These are phyloP conservation scores for Macrosteles quadrilineatus DNA, from an alignment of 1,140 invertebrate species.

Conservation along the genomic window DNA sequence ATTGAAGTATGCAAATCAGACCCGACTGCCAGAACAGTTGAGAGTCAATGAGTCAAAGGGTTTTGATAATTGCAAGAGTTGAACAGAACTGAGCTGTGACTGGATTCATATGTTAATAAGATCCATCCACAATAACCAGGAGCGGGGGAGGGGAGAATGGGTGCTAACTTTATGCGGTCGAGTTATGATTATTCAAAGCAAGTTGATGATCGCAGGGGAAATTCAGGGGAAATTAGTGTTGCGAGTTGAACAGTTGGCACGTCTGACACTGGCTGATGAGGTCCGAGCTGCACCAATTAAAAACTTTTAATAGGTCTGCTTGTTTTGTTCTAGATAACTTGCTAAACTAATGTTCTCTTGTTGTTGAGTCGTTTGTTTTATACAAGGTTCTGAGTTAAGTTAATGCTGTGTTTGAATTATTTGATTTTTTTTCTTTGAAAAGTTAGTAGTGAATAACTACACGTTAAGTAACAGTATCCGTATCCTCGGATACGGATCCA, in stretches of 20 bases:
- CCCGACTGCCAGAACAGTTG: too few relatives aligned
- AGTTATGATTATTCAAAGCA: slow-evolving; percentile 12
- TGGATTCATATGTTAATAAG: slow-evolving; percentile 12
- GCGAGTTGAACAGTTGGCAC: slow-evolving; percentile 3
- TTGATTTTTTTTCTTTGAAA: too few relatives aligned
- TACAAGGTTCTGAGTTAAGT: too few relatives aligned
- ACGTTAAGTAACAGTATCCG: too few relatives aligned
- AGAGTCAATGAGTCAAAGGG: too few relatives aligned
- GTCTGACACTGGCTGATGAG: background rate
- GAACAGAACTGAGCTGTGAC: background rate
- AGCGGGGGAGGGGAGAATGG: background rate
- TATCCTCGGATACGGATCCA: too few relatives aligned
- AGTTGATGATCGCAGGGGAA: slow-evolving; percentile 11
- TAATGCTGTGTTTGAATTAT: too few relatives aligned
- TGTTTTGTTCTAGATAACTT: slow-evolving; percentile 3
- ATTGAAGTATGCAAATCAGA: too few relatives aligned
- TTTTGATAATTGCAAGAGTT: background rate
- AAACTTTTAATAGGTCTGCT: slow-evolving; percentile 7
- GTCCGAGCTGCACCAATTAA: slow-evolving; percentile 13
- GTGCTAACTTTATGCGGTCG: background rate
- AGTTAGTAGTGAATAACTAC: too few relatives aligned
- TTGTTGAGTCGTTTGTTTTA: too few relatives aligned
- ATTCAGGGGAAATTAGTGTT: slow-evolving; percentile 9
- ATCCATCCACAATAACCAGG: background rate
- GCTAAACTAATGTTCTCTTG: background rate